Evolutionary conservation across 2,113 vertebrate species (phyloP).

Genomic region (Athene cunicularia): DNA sequence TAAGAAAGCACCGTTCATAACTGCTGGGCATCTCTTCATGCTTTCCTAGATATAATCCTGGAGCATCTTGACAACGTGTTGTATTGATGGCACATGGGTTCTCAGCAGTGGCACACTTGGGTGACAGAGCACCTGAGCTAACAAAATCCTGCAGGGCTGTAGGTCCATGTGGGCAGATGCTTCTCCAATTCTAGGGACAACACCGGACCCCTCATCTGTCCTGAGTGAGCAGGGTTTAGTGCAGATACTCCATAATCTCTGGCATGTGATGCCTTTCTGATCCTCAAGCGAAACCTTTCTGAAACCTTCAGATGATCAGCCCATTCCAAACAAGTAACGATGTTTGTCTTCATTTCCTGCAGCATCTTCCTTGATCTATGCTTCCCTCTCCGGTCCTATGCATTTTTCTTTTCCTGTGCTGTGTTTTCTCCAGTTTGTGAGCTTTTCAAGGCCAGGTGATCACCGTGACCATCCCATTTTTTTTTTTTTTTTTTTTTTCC

Average conservation of each 20-base stretch:
- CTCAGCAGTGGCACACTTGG: accelerated
- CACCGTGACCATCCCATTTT: not conserved
- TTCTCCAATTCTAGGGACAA: not conserved
- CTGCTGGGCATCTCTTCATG: not conserved
- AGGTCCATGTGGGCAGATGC: not conserved
- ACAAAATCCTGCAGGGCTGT: not conserved
- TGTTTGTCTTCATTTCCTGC: not conserved
- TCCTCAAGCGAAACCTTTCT: not conserved
- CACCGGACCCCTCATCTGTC: not conserved
- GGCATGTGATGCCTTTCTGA: not conserved
- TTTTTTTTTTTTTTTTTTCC: too few species aligned
- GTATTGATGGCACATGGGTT: not conserved
- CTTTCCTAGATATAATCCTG: not conserved
- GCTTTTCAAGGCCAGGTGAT: not conserved
- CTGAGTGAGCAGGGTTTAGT: not conserved
- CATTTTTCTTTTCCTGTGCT: not conserved
- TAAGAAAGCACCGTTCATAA: not conserved
- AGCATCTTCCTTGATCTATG: not conserved
- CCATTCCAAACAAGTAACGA: not conserved
- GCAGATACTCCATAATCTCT: not conserved
- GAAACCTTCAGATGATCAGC: not conserved
- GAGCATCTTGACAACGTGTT: not conserved
- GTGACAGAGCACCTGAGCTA: not conserved
- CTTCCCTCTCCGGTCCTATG: not conserved
- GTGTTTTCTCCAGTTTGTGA: not conserved